phyloP scores from a whole-genome alignment of 1,140 invertebrate species.

The Ooceraea biroi region DNA sequence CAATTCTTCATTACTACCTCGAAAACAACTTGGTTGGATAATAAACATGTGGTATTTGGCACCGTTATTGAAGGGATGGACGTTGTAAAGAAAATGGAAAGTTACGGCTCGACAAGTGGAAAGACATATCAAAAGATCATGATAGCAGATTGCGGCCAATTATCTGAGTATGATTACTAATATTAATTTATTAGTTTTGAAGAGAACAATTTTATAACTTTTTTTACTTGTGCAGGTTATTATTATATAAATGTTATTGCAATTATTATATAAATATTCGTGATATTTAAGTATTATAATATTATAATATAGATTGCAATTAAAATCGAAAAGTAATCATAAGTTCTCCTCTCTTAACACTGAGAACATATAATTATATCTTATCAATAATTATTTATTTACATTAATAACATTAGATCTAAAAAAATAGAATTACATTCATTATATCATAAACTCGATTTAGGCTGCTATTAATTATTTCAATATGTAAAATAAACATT shows the following conservation, averaged over 20 bases:
- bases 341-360: background rate
- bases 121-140: conserved; percentile 93
- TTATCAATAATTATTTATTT: background rate
- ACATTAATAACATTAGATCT: background rate
- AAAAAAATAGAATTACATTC: background rate
- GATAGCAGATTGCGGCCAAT: conserved; percentile 94
- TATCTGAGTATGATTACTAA: background rate
- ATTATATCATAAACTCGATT: too few species aligned
- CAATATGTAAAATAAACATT: background rate
- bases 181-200: background rate
- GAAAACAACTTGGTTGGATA: conserved; percentile 93
- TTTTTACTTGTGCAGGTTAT: too few species aligned
- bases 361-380: background rate
- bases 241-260: background rate
- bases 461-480: conserved; percentile 2
- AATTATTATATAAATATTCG: background rate
- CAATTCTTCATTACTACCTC: conserved; percentile 94
- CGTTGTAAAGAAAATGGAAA: conserved; percentile 93
- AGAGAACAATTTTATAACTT: too few species aligned
- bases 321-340: background rate
- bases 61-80: conserved; percentile 94
- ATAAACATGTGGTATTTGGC: conserved; percentile 95
- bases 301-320: background rate
- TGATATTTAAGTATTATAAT: background rate
- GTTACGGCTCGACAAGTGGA: conserved; percentile 92